These are phyloP conservation scores for Leptatherina wallacei DNA, from an alignment of 2,797 vertebrate genomes.

Conservation along the genomic window DNA sequence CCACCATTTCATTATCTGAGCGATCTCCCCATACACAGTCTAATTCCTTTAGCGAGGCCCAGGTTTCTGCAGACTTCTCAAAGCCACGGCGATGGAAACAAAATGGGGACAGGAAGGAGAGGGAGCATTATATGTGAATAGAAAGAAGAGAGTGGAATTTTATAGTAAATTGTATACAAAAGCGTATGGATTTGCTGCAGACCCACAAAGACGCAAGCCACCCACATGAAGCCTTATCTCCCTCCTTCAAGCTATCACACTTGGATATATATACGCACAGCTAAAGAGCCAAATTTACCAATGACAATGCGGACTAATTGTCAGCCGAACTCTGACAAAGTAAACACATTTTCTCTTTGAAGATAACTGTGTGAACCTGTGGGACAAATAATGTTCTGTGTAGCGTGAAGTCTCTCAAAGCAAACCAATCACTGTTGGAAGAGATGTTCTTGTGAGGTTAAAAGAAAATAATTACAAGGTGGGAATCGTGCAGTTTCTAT, in stretches of 20 bases:
- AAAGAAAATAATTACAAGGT: slow-evolving; percentile 24
- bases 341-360: slow-evolving; percentile 46
- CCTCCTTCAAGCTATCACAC: slow-evolving; percentile 41
- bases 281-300: slow-evolving; percentile 32
- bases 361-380: slow-evolving; percentile 36
- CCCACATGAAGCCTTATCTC: slow-evolving; percentile 47
- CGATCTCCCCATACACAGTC: slow-evolving; percentile 73
- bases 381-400: slow-evolving; percentile 17
- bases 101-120: slow-evolving; percentile 66
- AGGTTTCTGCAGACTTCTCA: slow-evolving; percentile 61
- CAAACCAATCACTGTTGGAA: slow-evolving; percentile 12
- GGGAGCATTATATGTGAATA: slow-evolving; percentile 18
- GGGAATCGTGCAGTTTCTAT: slow-evolving; percentile 10
- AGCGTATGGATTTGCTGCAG: slow-evolving; percentile 11
- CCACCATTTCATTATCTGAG: slow-evolving; percentile 81
- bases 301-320: slow-evolving; percentile 62
- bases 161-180: slow-evolving; percentile 44
- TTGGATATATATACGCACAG: slow-evolving; percentile 26
- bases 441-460: slow-evolving; percentile 11
- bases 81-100: slow-evolving; percentile 58
- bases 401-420: slow-evolving; percentile 11
- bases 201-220: slow-evolving; percentile 39
- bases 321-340: slow-evolving; percentile 33
- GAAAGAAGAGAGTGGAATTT: slow-evolving; percentile 41
- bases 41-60: slow-evolving; percentile 75